These are phyloP conservation scores for Dicyrtoma fusca DNA, from an alignment of 2,888 invertebrate species.

Conservation along the genomic window DNA sequence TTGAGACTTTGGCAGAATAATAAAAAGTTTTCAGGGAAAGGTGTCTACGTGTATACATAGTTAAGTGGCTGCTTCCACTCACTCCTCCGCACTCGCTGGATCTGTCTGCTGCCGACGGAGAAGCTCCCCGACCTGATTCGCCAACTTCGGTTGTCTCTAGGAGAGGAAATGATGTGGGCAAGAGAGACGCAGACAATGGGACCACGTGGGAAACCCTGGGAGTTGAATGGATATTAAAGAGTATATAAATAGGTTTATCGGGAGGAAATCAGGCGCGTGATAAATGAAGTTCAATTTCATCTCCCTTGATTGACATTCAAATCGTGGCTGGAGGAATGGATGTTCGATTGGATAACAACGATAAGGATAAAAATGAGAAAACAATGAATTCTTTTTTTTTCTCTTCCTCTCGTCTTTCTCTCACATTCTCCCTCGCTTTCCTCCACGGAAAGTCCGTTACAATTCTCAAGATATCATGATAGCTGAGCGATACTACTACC, in stretches of 20 bases:
- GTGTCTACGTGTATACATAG: too few relatives aligned
- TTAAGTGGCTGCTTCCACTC: too few relatives aligned
- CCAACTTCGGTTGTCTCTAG: too few relatives aligned
- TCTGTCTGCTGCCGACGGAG: too few relatives aligned
- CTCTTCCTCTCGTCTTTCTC: not conserved
- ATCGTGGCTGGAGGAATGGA: conserved; percentile 23
- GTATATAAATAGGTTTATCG: conserved; percentile 20
- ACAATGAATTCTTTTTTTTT: conserved; percentile 24
- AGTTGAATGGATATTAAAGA: conserved; percentile 25
- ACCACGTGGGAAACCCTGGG: not conserved
- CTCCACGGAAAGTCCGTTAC: too few relatives aligned
- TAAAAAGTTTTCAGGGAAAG: too few relatives aligned
- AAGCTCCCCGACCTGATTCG: too few relatives aligned
- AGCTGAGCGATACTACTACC: too few relatives aligned
- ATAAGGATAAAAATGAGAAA: conserved; percentile 34
- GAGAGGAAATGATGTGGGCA: not conserved
- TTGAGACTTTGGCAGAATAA: too few relatives aligned
- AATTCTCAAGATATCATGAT: too few relatives aligned
- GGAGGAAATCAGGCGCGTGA: conserved; percentile 26
- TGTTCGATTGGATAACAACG: conserved; percentile 17
- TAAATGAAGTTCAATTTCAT: conserved; percentile 35
- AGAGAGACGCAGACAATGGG: not conserved
- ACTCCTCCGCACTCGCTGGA: too few relatives aligned
- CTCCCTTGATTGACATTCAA: conserved; percentile 35
- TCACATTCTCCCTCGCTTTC: not conserved